Evolutionary conservation across 1,140 invertebrate species (phyloP), one percentile per base, ranked within the genome.

Genomic region (Drosophila auraria): DNA sequence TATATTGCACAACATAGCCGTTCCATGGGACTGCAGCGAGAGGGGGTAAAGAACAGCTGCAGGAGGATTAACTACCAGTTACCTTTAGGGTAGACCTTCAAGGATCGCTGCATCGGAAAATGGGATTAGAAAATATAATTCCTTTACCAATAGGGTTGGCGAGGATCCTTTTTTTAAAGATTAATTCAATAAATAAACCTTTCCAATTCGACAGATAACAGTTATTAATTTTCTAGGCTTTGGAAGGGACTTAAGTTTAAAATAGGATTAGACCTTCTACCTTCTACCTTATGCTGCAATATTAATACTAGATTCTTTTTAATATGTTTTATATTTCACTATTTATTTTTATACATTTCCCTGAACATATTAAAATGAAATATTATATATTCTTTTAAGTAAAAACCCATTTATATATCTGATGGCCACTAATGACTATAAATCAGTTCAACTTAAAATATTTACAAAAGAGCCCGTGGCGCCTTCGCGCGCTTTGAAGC

Each of bases 1-100:
- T 87, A 83, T 87, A 87, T 87, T 83, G 84, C 84, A 75, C 73
- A 62, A 73, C 45, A 50, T 53, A 30, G 8, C 4, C 66, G 81
- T 27, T 72, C 62, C 54, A 57, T 57, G 54, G 81, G 54, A 53
- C 61, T 20, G 44, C 15, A n/a, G 6, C 36, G 54, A 47, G 40
- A 33, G 38, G 68, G 63, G 51, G 36, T 72, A 25, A 47, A 40
- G 20, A 6, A 6, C 12, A 27, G 54, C 30, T 42, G 44, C 36
- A 27, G 42, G 38, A 36, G 33, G 27, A 58, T 40, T 47, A 33
- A 30, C 17, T 9, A 36, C 33, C 33, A 36, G 33, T 11, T 36
- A 36, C 33, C 33, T 36, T 36, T 7, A 30, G 27, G 27, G 27
- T 30, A 30, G 27, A 30, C 0, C 27, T 25, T 50, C 15, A 54